Base-by-base conservation (phyloP, 2,113 vertebrate genomes). In the Motacilla tschutschensis region DNA sequence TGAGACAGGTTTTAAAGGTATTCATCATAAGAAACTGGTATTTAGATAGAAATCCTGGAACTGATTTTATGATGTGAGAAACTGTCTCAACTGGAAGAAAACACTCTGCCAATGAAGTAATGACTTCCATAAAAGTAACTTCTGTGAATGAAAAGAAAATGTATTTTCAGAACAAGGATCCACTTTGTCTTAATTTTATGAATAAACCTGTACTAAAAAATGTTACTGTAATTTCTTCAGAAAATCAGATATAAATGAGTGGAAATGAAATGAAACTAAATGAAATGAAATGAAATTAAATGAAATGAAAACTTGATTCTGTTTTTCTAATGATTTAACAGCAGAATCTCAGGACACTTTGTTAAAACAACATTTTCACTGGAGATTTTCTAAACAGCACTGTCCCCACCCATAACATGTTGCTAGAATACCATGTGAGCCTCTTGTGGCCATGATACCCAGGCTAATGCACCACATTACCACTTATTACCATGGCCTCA, bases 271-370 rank as follows among this genome's bases (percentile, higher is more conserved):
- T 36, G 13, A 59, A 47, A 73, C 28, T 10, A 50, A 74, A 59
- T 47, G 3, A 48, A 74, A 71, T 38, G 1, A 74, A 76, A 63
- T 17, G 3, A 55, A 71, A 46, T 53, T 7, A 54, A 57, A 16
- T 15, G 7, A 43, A 74, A 79, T 38, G 48, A 72, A 60, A 82
- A 76, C 20, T 38, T 66, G 58, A 26, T 71, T 60, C 57, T 70
- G 67, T 12, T 91, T 90, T 92, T 82, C 67, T 82, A 74, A 92
- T 71, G 51, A 53, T 81, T 73, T 92, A 63, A 67, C 31, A 77
- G 64, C 44, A 91, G 53, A 81, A 82, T 77, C 78, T 77, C 57
- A 64, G 67, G 15, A 53, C 24, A 12, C 3, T 88, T 70, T 71
- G 16, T 60, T 41, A 79, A 84, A 93, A 74, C 48, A 83, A 29